Percentiles rank a stretch among this genome's conserved stretches.
Conservation (phyloP, 2,888 invertebrate species). For the Nephrocerus scutellatus region DNA sequence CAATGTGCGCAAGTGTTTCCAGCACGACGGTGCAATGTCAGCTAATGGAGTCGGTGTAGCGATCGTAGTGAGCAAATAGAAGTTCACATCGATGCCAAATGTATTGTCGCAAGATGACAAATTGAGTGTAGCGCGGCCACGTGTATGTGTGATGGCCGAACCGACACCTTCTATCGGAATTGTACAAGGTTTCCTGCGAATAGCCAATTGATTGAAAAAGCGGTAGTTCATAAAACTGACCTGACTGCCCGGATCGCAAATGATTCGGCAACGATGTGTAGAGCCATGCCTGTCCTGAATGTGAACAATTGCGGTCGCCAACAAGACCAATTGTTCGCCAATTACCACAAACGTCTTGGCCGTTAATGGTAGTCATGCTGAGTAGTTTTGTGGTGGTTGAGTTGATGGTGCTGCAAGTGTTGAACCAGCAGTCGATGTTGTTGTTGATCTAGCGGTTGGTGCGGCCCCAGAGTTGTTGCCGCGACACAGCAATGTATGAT, state of each 20-base stretch:
- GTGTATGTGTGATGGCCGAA: not conserved
- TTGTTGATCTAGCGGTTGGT: not conserved
- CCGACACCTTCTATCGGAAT: constrained; percentile 3
- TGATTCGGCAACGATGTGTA: constrained; percentile 6
- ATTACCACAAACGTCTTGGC: constrained; percentile 7
- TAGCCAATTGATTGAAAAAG: constrained; percentile 10
- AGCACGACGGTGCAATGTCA: constrained; percentile 9
- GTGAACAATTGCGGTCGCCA: constrained; percentile 7
- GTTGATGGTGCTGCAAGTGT: not conserved
- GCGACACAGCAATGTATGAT: constrained; percentile 3
- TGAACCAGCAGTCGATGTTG: not conserved
- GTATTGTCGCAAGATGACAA: not conserved
- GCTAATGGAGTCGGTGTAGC: too few species aligned
- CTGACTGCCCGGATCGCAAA: constrained; percentile 9
- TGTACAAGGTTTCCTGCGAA: constrained; percentile 1
- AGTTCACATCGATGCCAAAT: constrained; percentile 4
- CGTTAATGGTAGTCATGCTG: constrained; percentile 3
- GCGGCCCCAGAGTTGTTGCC: not conserved
- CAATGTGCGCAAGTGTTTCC: constrained; percentile 8
- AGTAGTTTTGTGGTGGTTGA: constrained; percentile 1
- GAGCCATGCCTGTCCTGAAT: constrained; percentile 3
- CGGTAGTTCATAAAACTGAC: constrained; percentile 6
- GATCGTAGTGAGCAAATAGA: too few species aligned
- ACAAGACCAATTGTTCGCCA: constrained; percentile 3
- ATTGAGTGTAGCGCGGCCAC: not conserved